Evolutionary conservation across 2,797 vertebrate species (phyloP).

Genomic region (Kryptopterus vitreolus): DNA sequence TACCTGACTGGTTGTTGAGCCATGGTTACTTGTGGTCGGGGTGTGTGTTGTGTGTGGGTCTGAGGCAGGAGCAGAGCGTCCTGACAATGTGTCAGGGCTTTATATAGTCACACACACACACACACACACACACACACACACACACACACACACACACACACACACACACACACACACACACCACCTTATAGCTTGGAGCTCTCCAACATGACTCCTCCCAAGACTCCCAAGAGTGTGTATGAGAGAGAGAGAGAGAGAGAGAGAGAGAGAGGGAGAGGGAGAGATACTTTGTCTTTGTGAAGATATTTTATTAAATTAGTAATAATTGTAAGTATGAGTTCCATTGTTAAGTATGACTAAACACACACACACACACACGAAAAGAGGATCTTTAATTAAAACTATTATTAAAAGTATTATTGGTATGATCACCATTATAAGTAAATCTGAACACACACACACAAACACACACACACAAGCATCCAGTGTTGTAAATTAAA

Average conservation of each 20-base stretch:
- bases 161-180: neutral
- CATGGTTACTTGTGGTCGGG: slow-evolving; percentile 47
- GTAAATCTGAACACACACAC: slow-evolving; percentile 30
- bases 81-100: slow-evolving; percentile 21
- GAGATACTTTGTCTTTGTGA: too few relatives aligned
- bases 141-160: too few relatives aligned
- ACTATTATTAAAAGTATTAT: too few relatives aligned
- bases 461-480: slow-evolving; percentile 6
- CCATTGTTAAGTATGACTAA: too few relatives aligned
- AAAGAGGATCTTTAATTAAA: too few relatives aligned
- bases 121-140: neutral
- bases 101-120: slow-evolving; percentile 33
- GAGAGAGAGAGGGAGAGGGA: too few relatives aligned
- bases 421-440: too few relatives aligned
- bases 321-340: neutral
- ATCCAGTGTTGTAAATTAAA: neutral
- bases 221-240: too few relatives aligned
- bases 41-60: slow-evolving; percentile 25
- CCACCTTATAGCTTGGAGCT: too few relatives aligned
- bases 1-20: slow-evolving; percentile 63
- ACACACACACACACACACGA: neutral
- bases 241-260: too few relatives aligned
- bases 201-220: too few relatives aligned
- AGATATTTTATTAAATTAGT: neutral
- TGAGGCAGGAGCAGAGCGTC: slow-evolving; percentile 32